Base-by-base conservation (phyloP, 2,797 vertebrate genomes). In the Ceryle rudis region DNA sequence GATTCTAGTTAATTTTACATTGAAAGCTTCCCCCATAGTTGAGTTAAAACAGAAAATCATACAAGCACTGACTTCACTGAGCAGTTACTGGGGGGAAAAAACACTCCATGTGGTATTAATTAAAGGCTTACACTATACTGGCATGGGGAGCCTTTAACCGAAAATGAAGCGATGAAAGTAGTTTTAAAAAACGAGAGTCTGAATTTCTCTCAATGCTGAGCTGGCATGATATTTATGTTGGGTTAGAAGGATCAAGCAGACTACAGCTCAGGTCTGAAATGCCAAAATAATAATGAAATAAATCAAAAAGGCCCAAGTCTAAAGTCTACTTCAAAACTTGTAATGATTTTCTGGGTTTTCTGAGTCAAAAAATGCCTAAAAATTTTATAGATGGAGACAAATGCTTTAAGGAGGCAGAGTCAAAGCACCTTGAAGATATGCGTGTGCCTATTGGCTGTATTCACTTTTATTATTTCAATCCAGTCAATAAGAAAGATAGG, bases 61-160 rank as follows among this genome's bases (percentile, higher is more conserved):
- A 80, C 29, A 82, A 83, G 41, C 39, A 62, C 29, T 90, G 69
- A 89, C 79, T 92, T 86, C 52, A 62, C 20, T 79, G 22, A 71
- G 61, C 33, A 88, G 81, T 79, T 92, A 83, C 71, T 77, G 21
- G 28, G 75, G 66, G 47, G 64, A 80, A 86, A 47, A 94, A 90
- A 67, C 89, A 79, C 89, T 79, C 77, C 82, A 96, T 92, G 93
- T 74, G 77, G 89, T 92, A 96, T 89, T 96, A 97, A 96, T 96
- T 95, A 96, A 96, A 95, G 62, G 14, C 66, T 94, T 93, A 54
- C 52, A 90, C 93, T 67, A 86, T 61, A 79, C 49, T 7, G 5
- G 80, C 61, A 93, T 61, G 75, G 72, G 69, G 51, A 95, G 51
- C 19, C 74, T 95, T 96, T 81, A 96, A 89, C 90, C 49, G 90